Evolutionary conservation across 2,888 invertebrate genomes (phyloP).

Genomic region (Sialis fuliginosa): DNA sequence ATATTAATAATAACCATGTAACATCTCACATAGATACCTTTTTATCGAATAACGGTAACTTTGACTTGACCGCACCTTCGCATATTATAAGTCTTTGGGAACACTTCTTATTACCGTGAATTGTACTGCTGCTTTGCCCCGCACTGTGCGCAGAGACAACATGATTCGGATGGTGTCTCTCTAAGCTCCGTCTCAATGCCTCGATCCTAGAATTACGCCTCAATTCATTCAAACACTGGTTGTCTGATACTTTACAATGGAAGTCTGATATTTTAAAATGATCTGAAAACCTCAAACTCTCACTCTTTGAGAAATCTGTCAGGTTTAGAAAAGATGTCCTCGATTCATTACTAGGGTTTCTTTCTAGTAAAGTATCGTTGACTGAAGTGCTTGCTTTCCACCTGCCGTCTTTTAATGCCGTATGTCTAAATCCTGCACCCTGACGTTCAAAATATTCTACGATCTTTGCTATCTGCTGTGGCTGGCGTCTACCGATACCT

Average conservation of each 20-base stretch:
- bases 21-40: constrained; percentile 25
- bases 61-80: constrained; percentile 74
- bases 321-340: background rate
- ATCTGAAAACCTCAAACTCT: constrained; percentile 14
- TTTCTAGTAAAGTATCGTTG: background rate
- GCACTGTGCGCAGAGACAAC: constrained; percentile 16
- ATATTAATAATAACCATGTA: background rate
- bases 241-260: constrained; percentile 8
- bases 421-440: constrained; percentile 34
- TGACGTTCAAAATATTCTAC: constrained; percentile 80
- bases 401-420: constrained; percentile 23
- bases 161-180: constrained; percentile 6
- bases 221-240: constrained; percentile 6
- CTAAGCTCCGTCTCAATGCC: constrained; percentile 9
- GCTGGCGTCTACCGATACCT: constrained; percentile 28
- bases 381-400: constrained; percentile 21
- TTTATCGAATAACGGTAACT: constrained; percentile 71
- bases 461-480: constrained; percentile 59
- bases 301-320: constrained; percentile 3
- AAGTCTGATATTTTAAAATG: constrained; percentile 16
- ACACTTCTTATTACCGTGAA: constrained; percentile 24
- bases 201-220: constrained; percentile 12
- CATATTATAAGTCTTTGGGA: constrained; percentile 56
- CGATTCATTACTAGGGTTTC: background rate
- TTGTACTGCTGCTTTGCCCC: constrained; percentile 18